A percentile compares a stretch with the other conserved stretches of the same genome.
Conservation (phyloP, 2,113 vertebrate genomes). For the Sander vitreus region DNA sequence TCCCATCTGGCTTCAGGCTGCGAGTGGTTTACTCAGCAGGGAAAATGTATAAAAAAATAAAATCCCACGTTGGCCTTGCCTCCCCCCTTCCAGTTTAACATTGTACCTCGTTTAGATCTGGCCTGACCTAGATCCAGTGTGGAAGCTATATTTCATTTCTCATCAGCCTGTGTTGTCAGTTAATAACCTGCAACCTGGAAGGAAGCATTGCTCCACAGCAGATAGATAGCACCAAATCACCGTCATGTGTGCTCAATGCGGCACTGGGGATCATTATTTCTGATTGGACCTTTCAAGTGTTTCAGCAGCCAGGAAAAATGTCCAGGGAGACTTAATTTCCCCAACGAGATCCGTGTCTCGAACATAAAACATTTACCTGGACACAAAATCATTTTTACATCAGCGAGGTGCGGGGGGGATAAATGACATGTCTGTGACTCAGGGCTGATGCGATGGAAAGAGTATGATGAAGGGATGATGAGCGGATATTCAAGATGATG, state of each 20-base stretch:
- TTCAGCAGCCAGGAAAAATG: conserved; percentile 31
- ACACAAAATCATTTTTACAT: conserved; percentile 62
- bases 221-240: conserved; percentile 52
- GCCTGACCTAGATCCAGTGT: conserved; percentile 65
- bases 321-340: conserved; percentile 45
- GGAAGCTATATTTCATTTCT: conserved; percentile 58
- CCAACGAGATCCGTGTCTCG: conserved; percentile 16
- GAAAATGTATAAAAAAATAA: conserved; percentile 18
- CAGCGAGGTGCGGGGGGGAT: conserved; percentile 3
- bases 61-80: conserved; percentile 3
- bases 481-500: conserved; percentile 56
- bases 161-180: conserved; percentile 61
- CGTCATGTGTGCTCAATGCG: conserved; percentile 34
- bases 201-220: conserved; percentile 36
- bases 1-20: conserved; percentile 53
- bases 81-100: not conserved
- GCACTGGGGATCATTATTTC: conserved; percentile 57
- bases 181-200: conserved; percentile 67
- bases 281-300: conserved; percentile 62
- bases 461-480: conserved; percentile 47
- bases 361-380: conserved; percentile 55
- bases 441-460: conserved; percentile 17
- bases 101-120: conserved; percentile 33
- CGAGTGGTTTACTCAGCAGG: conserved; percentile 33
- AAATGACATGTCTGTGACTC: conserved; percentile 40